Evolutionary conservation across 2,113 vertebrate genomes (phyloP), one percentile per base, ranked within the genome.

Genomic region (Brachyistius frenatus): DNA sequence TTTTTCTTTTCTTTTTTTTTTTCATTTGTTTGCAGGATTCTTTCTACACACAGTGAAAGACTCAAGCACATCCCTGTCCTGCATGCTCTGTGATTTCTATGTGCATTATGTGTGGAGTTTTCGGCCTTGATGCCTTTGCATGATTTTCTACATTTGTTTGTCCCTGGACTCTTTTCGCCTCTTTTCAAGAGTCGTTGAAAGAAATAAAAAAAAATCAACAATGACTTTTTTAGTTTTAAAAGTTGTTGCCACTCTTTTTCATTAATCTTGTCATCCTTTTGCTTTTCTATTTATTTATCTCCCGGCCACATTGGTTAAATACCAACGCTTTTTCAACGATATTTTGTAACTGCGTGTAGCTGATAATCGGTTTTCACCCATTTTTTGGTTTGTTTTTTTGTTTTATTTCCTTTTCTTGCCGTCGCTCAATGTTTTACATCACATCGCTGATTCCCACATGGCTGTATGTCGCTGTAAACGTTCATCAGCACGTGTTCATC

Each of bases 101-200:
- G 39, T 80, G 58, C 60, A 50, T 67, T 56, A 23, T 23, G 23
- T 73, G 15, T 66, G 16, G 9, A 16, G 16, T 44, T 68, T 54
- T 7, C 61, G 73, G 57, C 56, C 39, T 82, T 35, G 61, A 35
- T 58, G 57, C 63, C 63, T 58, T 36, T 64, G 39, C 56, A 1
- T 52, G 50, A 76, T 35, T 8, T 54, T 2, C 23, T 23, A 5
- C 50, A 23, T 54, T n/a, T 52, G 39, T 80, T 55, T 66, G 63
- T 72, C 68, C 46, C 73, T 64, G 67, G 33, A 10, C 3, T 0
- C 7, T 58, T 75, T 46, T 72, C 6, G 13, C 23, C 2, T 50
- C 5, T 50, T 15, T 50, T 3, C 49, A 52, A 23, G 49, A 50
- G 13, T n/a, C 14, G 39, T 7, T 9, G 39, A 41, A 41, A 50